Percentiles rank a stretch among this genome's conserved stretches.
phyloP scores from a whole-genome alignment of 92 coral and sea anemone genomes.

The Blastomussa wellsi region DNA sequence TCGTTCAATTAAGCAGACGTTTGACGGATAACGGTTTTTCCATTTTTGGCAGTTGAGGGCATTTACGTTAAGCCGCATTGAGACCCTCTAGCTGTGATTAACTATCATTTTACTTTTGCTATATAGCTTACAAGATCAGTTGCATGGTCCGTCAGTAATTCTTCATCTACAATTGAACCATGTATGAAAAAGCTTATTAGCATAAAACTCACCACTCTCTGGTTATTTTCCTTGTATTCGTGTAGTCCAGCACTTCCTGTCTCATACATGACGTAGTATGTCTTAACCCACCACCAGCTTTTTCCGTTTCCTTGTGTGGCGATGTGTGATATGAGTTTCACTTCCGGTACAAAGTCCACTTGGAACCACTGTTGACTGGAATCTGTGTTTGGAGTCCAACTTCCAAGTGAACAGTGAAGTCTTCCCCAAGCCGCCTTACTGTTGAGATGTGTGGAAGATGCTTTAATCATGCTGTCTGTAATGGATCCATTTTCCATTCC shows the following conservation, averaged over 20 bases:
- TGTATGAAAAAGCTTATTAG: background rate
- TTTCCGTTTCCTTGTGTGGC: conserved; percentile 77
- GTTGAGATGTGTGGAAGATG: conserved; percentile 26
- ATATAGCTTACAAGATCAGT: no score
- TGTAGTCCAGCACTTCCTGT: background rate
- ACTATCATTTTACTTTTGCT: no score
- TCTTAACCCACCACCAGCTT: conserved; percentile 59
- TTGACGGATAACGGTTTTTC: no score
- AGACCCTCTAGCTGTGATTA: no score
- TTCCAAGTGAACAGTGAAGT: conserved; percentile 41
- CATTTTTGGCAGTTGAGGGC: no score
- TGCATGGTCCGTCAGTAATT: no score
- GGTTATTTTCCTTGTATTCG: conserved; percentile 29
- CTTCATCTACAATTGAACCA: background rate
- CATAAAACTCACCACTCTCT: conserved; percentile 22
- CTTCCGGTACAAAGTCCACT: conserved; percentile 56
- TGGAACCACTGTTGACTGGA: conserved; percentile 51
- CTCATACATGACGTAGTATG: conserved; percentile 38
- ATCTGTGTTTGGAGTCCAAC: conserved; percentile 72
- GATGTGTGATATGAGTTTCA: conserved; percentile 55
- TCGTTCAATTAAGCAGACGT: no score
- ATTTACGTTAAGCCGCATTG: no score
- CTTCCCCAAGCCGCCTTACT: conserved; percentile 38
- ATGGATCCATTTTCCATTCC: conserved; percentile 71
- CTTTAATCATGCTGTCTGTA: conserved; percentile 19